Percentiles rank a stretch among this genome's conserved stretches.
These are phyloP conservation scores for Otolemur garnettii DNA, from an alignment of 2,113 vertebrate species.

Conservation along the genomic window DNA sequence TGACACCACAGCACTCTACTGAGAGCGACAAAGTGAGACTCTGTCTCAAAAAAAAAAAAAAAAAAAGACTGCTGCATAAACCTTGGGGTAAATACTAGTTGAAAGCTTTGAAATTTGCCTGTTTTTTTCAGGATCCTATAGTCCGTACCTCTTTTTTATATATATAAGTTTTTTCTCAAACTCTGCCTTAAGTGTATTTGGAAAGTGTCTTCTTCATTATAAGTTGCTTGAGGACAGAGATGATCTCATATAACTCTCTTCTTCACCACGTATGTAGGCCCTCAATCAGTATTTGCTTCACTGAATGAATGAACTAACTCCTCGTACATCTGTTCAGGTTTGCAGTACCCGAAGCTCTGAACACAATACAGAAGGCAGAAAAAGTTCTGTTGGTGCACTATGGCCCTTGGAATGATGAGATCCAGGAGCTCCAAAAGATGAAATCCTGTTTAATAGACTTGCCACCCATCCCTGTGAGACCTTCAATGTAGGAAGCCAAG, in stretches of 20 bases:
- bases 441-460: conserved; percentile 89
- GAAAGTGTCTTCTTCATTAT: neutral
- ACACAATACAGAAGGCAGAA: conserved; percentile 89
- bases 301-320: neutral
- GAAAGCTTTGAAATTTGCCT: neutral
- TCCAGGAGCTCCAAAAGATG: conserved; percentile 94
- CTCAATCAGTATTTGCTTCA: neutral
- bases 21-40: no score
- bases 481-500: conserved; percentile 61
- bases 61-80: neutral
- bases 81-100: neutral
- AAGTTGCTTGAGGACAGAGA: neutral
- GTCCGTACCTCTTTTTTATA: neutral
- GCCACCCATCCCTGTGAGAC: conserved; percentile 65
- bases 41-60: no score
- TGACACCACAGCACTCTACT: no score
- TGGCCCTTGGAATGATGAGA: conserved; percentile 88
- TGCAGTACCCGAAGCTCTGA: conserved; percentile 88
- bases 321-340: conserved; percentile 79
- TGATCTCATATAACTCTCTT: neutral
- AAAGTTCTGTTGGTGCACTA: conserved; percentile 90
- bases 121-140: neutral
- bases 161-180: neutral
- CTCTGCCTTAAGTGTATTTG: neutral
- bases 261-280: neutral